Evolutionary conservation across 2,888 invertebrate genomes (phyloP).

Genomic region (Tenthredo scrophulariae): DNA sequence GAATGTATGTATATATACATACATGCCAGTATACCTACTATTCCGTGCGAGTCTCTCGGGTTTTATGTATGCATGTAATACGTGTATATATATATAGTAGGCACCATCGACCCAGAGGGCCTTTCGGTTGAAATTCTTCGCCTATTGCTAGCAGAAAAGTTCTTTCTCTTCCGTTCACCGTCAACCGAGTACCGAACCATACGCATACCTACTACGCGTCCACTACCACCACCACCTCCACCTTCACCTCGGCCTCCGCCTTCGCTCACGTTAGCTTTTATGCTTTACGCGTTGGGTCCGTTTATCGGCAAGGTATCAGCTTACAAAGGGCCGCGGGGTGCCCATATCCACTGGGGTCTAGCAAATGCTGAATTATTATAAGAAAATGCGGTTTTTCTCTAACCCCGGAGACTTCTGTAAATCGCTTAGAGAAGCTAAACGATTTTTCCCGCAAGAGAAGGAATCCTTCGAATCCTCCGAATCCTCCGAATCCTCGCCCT

Average conservation of each 20-base stretch:
- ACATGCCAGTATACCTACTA: not conserved
- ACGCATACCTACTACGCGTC: not conserved
- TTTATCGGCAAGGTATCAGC: slow-evolving; percentile 35
- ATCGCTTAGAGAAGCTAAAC: slow-evolving; percentile 15
- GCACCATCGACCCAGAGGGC: slow-evolving; percentile 15
- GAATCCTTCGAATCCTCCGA: not conserved
- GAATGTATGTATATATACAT: not conserved
- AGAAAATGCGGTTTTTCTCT: slow-evolving; percentile 12
- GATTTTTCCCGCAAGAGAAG: slow-evolving; percentile 2
- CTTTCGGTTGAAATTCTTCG: slow-evolving; percentile 20
- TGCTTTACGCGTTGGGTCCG: slow-evolving; percentile 39
- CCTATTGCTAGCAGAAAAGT: slow-evolving; percentile 27
- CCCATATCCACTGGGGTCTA: not conserved
- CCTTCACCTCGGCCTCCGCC: not conserved
- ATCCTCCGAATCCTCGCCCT: not conserved
- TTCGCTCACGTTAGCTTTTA: slow-evolving; percentile 21
- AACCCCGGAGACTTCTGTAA: slow-evolving; percentile 6
- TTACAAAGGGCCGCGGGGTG: not conserved
- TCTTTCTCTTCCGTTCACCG: not conserved
- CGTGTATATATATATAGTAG: slow-evolving; percentile 8
- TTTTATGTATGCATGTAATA: slow-evolving; percentile 38
- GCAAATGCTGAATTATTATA: slow-evolving; percentile 33
- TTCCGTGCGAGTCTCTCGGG: slow-evolving; percentile 26
- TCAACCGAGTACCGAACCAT: not conserved
- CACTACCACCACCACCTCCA: not conserved